Conservation (phyloP, 1,140 invertebrate species). For the Ostrea edulis region DNA sequence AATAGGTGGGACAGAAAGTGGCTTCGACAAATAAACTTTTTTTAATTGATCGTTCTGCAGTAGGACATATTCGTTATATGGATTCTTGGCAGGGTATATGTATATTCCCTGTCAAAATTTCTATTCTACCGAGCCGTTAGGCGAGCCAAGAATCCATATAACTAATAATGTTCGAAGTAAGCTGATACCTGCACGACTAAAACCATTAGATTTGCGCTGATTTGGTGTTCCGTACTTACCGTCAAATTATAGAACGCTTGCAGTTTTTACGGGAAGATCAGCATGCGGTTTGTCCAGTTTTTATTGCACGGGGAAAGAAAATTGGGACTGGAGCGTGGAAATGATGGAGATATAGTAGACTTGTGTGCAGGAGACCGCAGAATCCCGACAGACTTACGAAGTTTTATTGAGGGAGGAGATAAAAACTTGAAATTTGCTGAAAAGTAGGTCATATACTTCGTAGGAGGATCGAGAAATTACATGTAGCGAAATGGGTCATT, state of each 20-base stretch:
- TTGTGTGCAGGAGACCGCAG: constrained; percentile 62
- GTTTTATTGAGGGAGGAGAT: constrained; percentile 69
- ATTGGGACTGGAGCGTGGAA: constrained; percentile 66
- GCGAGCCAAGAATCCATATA: too few species aligned
- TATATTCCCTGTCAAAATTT: too few species aligned
- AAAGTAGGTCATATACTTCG: not conserved
- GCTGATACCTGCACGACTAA: not conserved
- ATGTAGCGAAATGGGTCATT: too few species aligned
- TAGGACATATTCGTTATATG: too few species aligned
- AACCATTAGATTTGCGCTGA: not conserved
- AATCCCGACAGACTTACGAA: constrained; percentile 67
- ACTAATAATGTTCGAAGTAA: not conserved
- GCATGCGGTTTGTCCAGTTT: constrained; percentile 76
- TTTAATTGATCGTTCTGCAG: too few species aligned
- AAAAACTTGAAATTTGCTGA: not conserved
- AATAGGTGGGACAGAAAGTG: too few species aligned
- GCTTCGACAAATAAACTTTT: too few species aligned
- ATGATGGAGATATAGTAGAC: constrained; percentile 72
- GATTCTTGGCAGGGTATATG: too few species aligned
- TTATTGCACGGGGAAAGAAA: constrained; percentile 51
- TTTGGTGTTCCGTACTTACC: not conserved
- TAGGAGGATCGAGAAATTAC: too few species aligned
- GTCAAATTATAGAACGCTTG: not conserved
- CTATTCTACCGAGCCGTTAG: too few species aligned
- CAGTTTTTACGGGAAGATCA: not conserved